Percentiles rank a stretch among this genome's conserved stretches.
Evolutionary conservation across 2,888 invertebrate genomes (phyloP).

Genomic region (Eupithecia vulgata): DNA sequence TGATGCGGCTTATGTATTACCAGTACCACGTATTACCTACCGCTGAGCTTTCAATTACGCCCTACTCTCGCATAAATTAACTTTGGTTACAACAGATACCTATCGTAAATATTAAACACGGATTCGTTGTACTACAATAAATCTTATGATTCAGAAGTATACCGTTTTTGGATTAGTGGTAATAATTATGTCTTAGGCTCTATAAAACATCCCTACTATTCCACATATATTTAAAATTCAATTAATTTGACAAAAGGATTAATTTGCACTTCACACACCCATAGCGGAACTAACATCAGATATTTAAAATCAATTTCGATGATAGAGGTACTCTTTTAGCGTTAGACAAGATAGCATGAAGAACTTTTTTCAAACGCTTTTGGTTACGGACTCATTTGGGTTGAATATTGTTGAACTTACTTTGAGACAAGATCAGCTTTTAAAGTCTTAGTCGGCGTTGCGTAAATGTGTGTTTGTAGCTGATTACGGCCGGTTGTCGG

Average conservation of each 20-base stretch:
- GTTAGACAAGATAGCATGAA: not conserved
- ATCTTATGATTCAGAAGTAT: conserved; percentile 1
- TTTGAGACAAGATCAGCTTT: conserved; percentile 11
- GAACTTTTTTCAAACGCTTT: not conserved
- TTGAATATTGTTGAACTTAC: not conserved
- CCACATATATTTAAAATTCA: not conserved
- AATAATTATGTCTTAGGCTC: not conserved
- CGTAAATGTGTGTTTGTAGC: conserved; percentile 68
- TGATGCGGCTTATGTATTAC: conserved; percentile 74
- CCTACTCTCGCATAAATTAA: conserved; percentile 42
- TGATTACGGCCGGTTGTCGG: conserved; percentile 66
- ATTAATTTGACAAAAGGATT: conserved; percentile 9
- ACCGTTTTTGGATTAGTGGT: conserved; percentile 6
- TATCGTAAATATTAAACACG: conserved; percentile 4
- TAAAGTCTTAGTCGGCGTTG: conserved; percentile 51
- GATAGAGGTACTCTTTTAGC: conserved; percentile 3
- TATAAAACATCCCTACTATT: not conserved
- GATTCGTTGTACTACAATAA: conserved; percentile 4
- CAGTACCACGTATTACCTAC: conserved; percentile 69
- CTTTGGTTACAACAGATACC: conserved; percentile 21
- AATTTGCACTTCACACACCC: not conserved
- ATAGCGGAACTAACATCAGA: conserved; percentile 9
- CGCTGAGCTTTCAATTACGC: conserved; percentile 57
- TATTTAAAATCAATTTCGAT: conserved; percentile 14
- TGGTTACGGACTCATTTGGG: not conserved